Evolutionary conservation across 1,140 invertebrate species (phyloP).

Genomic region (Drosophila kohkoa): DNA sequence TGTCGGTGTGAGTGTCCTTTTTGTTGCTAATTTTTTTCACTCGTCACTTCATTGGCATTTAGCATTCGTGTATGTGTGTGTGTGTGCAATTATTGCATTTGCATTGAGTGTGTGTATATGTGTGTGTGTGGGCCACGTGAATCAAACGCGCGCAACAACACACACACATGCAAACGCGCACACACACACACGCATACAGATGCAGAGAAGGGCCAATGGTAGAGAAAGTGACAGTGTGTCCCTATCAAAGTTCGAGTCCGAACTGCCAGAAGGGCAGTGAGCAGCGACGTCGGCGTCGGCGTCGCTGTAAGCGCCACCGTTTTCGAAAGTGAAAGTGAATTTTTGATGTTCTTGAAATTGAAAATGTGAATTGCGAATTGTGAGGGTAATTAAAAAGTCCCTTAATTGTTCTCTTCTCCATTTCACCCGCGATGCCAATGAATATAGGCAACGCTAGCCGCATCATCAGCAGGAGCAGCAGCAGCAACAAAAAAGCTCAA

Average conservation of each 20-base stretch:
- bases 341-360: constrained; percentile 32
- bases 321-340: constrained; percentile 62
- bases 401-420: neutral
- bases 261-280: constrained; percentile 12
- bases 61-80: constrained; percentile 13
- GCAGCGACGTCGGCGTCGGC: constrained; percentile 10
- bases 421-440: neutral
- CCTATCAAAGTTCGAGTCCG: constrained; percentile 25
- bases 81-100: constrained; percentile 43
- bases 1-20: constrained; percentile 31
- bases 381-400: constrained; percentile 18
- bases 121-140: constrained; percentile 66
- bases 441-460: neutral
- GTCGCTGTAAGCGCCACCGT: constrained; percentile 20
- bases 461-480: constrained; percentile 16
- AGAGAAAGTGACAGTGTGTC: constrained; percentile 64
- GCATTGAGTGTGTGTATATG: constrained; percentile 18
- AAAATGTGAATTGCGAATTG: constrained; percentile 17
- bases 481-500: constrained; percentile 35
- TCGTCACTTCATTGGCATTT: neutral
- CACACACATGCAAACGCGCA: constrained; percentile 9
- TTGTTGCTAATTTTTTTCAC: constrained; percentile 9
- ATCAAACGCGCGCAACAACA: constrained; percentile 76
- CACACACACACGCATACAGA: constrained; percentile 5
- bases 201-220: constrained; percentile 28